Evolutionary conservation across 2,113 vertebrate species (phyloP).

Genomic region (Psilopogon haemacephalus): DNA sequence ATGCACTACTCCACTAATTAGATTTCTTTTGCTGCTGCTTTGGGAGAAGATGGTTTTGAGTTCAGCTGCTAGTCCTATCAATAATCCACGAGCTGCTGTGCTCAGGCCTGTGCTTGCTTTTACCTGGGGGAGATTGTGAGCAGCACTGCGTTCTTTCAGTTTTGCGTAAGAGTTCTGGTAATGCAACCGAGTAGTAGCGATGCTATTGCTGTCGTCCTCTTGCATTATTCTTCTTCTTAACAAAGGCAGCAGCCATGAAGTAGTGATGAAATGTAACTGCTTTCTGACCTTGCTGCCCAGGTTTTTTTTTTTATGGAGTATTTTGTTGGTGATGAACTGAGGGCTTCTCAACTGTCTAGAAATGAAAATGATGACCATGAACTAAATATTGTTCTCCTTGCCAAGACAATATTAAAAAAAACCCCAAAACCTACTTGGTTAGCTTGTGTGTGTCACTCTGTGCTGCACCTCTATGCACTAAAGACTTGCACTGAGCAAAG

Average conservation of each 20-base stretch:
- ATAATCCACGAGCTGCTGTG: slow-evolving; percentile 32
- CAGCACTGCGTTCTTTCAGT: neutral
- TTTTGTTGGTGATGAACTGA: neutral
- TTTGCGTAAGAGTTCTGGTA: neutral
- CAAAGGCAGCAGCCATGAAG: neutral
- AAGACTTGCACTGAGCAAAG: neutral
- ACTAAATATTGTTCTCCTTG: neutral
- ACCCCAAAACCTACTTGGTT: too few relatives aligned
- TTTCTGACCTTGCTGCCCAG: neutral
- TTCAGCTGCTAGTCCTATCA: slow-evolving; percentile 34
- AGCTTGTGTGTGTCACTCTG: neutral
- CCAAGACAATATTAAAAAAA: neutral
- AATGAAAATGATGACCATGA: neutral
- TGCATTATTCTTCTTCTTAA: neutral
- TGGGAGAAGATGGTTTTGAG: neutral
- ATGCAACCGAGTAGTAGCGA: neutral
- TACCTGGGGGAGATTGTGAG: neutral
- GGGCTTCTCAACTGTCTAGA: neutral
- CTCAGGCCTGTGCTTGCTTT: neutral
- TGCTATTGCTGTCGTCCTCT: neutral
- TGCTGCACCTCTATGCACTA: neutral
- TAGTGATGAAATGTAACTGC: neutral
- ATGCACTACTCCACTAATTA: neutral
- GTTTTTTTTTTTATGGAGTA: neutral
- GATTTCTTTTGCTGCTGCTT: neutral